Conservation (phyloP, 2,113 vertebrate genomes). For the Labrus mixtus region DNA sequence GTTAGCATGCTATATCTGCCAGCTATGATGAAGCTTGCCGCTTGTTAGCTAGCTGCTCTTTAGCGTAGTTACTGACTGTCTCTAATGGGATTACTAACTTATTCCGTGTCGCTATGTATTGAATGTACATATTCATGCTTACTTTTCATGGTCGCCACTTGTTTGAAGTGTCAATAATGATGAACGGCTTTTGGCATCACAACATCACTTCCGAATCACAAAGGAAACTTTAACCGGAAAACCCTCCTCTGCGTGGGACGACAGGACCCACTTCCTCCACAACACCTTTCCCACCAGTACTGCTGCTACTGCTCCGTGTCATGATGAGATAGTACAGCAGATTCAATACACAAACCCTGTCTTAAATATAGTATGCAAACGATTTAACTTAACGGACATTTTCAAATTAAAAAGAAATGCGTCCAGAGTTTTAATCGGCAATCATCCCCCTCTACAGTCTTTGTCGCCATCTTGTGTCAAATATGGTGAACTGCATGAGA, state of each 20-base stretch:
- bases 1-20: conserved; percentile 58
- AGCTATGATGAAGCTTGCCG: not conserved
- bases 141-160: conserved; percentile 68
- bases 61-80: not conserved
- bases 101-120: too few relatives aligned
- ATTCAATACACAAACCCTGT: not conserved
- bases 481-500: not conserved
- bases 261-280: conserved; percentile 56
- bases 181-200: conserved; percentile 54
- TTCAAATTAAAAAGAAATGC: not conserved
- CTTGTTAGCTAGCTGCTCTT: not conserved
- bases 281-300: not conserved
- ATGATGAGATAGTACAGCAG: not conserved
- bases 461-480: conserved; percentile 56
- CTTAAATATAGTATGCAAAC: too few relatives aligned
- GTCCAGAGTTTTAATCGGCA: not conserved
- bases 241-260: conserved; percentile 68
- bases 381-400: not conserved
- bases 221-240: conserved; percentile 83
- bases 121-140: conserved; percentile 26
- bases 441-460: not conserved
- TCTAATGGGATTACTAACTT: not conserved
- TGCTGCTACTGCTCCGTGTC: not conserved
- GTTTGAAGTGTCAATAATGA: conserved; percentile 53
- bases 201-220: conserved; percentile 77